phyloP scores from a whole-genome alignment of 2,113 vertebrate species.

The human region DNA sequence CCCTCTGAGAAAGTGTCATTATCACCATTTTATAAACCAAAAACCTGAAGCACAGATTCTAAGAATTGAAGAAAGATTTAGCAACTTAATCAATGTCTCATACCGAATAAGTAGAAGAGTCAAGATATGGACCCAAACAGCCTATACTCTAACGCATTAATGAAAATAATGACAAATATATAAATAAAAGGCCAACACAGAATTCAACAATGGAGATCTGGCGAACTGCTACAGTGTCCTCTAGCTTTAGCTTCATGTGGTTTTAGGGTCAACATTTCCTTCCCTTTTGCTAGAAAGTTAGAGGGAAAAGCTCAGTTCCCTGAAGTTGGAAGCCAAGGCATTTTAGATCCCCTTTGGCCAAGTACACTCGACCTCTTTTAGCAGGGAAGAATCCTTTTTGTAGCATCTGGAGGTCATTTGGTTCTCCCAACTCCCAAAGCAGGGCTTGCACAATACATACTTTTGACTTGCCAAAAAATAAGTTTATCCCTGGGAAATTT shows the following conservation, averaged over 20 bases:
- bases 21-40: not conserved
- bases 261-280: not conserved
- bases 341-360: not conserved
- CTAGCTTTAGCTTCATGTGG: not conserved
- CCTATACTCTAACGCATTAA: not conserved
- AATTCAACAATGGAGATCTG: not conserved
- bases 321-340: conserved; percentile 5
- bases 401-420: not conserved
- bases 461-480: conserved; percentile 59
- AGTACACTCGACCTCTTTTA: not conserved
- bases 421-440: conserved; percentile 43
- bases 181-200: not conserved
- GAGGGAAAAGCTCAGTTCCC: not conserved
- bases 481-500: conserved; percentile 46
- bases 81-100: not conserved
- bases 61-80: conserved; percentile 5
- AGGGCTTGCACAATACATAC: conserved; percentile 16
- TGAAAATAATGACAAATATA: not conserved
- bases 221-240: not conserved
- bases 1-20: not conserved
- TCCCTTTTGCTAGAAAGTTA: conserved; percentile 17
- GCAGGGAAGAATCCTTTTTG: conserved; percentile 14
- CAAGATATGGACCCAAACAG: not conserved
- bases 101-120: not conserved
- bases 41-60: conserved; percentile 10